phyloP scores from a whole-genome alignment of 1,140 invertebrate species.

The Drosophila nannoptera region DNA sequence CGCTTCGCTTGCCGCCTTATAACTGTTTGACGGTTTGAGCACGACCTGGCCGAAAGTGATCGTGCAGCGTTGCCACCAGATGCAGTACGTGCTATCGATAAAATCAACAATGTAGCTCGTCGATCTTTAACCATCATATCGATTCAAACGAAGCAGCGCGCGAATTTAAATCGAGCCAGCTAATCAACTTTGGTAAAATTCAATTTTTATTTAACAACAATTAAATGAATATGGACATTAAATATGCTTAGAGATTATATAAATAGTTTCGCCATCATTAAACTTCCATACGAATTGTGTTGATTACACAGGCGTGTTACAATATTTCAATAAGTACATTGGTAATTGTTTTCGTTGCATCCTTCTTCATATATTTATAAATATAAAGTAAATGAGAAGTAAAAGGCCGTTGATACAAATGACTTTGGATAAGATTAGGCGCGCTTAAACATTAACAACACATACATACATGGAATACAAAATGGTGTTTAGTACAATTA shows the following conservation, averaged over 20 bases:
- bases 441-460: constrained; percentile 71
- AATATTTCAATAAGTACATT: constrained; percentile 71
- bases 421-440: constrained; percentile 75
- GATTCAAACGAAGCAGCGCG: constrained; percentile 15
- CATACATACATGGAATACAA: constrained; percentile 70
- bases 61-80: constrained; percentile 22
- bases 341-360: constrained; percentile 75
- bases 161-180: neutral
- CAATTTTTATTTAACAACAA: constrained; percentile 76
- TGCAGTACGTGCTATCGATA: constrained; percentile 14
- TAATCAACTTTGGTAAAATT: constrained; percentile 52
- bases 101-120: neutral
- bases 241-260: constrained; percentile 74
- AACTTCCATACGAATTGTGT: constrained; percentile 29
- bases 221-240: constrained; percentile 75
- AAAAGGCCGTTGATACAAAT: constrained; percentile 75
- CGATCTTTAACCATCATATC: constrained; percentile 8
- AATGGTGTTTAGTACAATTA: constrained; percentile 76
- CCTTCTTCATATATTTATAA: constrained; percentile 46
- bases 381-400: constrained; percentile 73
- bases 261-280: constrained; percentile 59
- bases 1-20: constrained; percentile 26
- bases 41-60: neutral
- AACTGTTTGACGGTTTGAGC: constrained; percentile 29
- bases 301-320: constrained; percentile 45